Conservation (phyloP, 2,113 vertebrate genomes). For the Alligator mississippiensis region DNA sequence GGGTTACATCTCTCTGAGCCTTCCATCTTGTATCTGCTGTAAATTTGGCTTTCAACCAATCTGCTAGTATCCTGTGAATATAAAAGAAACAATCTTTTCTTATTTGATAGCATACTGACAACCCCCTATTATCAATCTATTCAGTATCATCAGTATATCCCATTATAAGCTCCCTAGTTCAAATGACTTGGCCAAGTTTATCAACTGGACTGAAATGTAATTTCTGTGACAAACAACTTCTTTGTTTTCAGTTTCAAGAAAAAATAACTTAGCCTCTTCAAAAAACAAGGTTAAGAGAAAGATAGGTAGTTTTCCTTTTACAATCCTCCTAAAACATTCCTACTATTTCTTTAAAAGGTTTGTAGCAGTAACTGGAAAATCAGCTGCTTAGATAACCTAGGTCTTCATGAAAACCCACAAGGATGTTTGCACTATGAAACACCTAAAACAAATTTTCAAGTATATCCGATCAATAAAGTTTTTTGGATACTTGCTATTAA, state of each 20-base stretch:
- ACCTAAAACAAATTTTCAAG: not conserved
- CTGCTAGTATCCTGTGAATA: constrained; percentile 82
- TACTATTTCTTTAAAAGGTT: too few relatives aligned
- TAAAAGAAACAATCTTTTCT: not conserved
- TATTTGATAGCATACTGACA: not conserved
- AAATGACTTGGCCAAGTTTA: not conserved
- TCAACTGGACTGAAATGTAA: not conserved
- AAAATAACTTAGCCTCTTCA: not conserved
- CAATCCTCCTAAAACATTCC: too few relatives aligned
- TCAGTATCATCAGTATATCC: too few relatives aligned
- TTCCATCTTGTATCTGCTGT: constrained; percentile 58
- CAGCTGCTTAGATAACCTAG: too few relatives aligned
- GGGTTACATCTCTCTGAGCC: not conserved
- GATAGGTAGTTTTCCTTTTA: too few relatives aligned
- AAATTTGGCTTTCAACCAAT: constrained; percentile 94
- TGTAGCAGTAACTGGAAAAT: too few relatives aligned
- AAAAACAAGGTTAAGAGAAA: too few relatives aligned
- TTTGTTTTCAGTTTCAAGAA: not conserved
- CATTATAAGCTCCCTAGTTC: not conserved
- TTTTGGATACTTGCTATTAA: not conserved
- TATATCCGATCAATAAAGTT: not conserved
- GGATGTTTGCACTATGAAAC: not conserved
- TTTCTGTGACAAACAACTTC: not conserved
- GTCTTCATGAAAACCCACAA: not conserved
- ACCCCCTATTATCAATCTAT: too few relatives aligned